Conservation (phyloP, 2,888 invertebrate genomes). For the Phytoseiulus persimilis region DNA sequence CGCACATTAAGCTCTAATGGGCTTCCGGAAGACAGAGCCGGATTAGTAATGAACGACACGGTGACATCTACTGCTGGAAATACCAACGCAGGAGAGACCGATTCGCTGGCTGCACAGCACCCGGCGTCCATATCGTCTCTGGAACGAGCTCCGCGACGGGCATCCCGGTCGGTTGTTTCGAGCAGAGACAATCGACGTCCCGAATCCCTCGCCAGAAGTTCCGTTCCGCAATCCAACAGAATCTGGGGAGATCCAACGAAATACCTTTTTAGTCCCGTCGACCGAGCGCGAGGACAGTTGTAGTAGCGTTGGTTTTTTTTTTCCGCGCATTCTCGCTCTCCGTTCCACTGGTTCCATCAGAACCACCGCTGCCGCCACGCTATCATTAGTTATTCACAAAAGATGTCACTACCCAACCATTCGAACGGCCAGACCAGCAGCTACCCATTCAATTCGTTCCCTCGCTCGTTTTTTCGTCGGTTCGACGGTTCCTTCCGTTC, state of each 20-base stretch:
- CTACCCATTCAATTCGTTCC: not conserved
- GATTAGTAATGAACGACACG: not conserved
- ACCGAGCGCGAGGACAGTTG: not conserved
- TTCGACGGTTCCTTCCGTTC: not conserved
- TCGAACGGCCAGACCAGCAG: not conserved
- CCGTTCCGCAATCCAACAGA: too few species aligned
- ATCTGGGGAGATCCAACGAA: not conserved
- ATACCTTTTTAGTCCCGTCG: not conserved
- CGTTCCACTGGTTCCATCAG: not conserved
- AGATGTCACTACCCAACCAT: constrained; percentile 5
- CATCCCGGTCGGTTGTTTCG: too few species aligned
- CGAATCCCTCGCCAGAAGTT: too few species aligned
- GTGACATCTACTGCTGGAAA: not conserved
- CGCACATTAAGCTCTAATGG: not conserved
- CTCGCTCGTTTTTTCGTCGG: not conserved
- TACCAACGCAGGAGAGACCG: not conserved
- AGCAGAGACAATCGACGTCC: too few species aligned
- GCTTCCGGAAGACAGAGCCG: not conserved
- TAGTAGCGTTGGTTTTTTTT: not conserved
- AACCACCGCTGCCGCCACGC: not conserved
- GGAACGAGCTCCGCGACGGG: too few species aligned
- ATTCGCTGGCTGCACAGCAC: too few species aligned
- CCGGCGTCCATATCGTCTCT: too few species aligned
- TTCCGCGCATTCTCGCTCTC: not conserved
- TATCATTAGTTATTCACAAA: constrained; percentile 5